These are phyloP conservation scores for Ctenopoma multispine DNA, from an alignment of 2,797 vertebrate species.

Conservation along the genomic window DNA sequence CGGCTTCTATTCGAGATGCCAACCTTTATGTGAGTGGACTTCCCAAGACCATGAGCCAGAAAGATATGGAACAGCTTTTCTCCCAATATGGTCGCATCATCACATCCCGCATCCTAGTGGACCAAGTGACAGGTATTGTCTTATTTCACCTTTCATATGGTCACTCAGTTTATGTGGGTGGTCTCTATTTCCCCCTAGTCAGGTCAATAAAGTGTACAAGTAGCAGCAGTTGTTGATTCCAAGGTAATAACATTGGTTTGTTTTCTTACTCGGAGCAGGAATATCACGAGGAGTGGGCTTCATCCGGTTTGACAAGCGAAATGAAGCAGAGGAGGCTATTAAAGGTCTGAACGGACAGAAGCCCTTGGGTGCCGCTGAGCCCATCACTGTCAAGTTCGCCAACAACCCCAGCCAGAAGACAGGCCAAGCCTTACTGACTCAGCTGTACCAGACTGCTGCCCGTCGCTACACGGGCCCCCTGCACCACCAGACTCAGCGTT, in stretches of 20 bases:
- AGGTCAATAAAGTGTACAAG: not conserved
- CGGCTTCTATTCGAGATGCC: conserved; percentile 95
- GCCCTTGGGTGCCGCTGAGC: conserved; percentile 92
- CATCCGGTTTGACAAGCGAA: conserved; percentile 98
- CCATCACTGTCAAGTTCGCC: conserved; percentile 98
- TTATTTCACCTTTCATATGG: conserved; percentile 50
- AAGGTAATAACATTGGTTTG: conserved; percentile 77
- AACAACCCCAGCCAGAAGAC: conserved; percentile 98
- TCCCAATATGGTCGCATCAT: conserved; percentile 97
- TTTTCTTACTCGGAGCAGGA: conserved; percentile 83
- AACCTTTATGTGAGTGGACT: conserved; percentile 97
- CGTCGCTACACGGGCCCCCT: conserved; percentile 93
- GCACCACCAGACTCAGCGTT: conserved; percentile 95
- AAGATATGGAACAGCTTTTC: conserved; percentile 97
- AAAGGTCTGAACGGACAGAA: conserved; percentile 97
- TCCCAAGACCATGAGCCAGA: conserved; percentile 97
- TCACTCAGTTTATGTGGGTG: conserved; percentile 10
- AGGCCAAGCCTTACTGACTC: conserved; percentile 93
- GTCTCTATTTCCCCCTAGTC: not conserved
- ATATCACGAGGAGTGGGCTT: conserved; percentile 97
- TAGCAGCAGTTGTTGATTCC: conserved; percentile 28
- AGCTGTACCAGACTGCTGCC: conserved; percentile 94
- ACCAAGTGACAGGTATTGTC: conserved; percentile 91
- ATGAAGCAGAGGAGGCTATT: conserved; percentile 97
- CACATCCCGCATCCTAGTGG: conserved; percentile 95